Base-by-base conservation (phyloP, 2,888 invertebrate genomes). In the Melolontha melolontha region DNA sequence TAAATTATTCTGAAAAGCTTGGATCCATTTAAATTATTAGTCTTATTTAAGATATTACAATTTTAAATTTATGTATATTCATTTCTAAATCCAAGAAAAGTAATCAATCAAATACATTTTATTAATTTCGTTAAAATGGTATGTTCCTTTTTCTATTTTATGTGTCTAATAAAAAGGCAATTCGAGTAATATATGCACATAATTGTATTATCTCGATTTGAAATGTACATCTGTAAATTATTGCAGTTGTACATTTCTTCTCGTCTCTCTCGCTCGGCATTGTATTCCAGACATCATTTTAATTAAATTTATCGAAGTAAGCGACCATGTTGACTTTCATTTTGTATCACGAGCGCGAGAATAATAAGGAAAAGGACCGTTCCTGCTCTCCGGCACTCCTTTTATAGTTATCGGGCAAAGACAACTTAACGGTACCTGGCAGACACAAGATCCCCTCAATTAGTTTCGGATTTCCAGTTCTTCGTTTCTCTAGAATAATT, bases 391-490 rank as follows among this genome's bases (percentile, higher is more conserved):
- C 11, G 41, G 47, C 59, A 29, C 59, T 59, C 59, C 59, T 59
- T 59, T 59, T 59, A 59, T 59, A 59, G 59, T 47, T 59, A 59
- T 59, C 59, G 59, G 59, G 44, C 47, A 59, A 57, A 41, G 57
- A 57, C 57, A 57, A 59, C 7, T 14, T 59, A 59, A 59, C 59
- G 59, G 59, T 59, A 59, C 47, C 59, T 59, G 59, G 29, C 47
- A 47, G 59, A 59, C 59, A 59, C 29, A 16, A 44, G 47, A 44
- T 59, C 44, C n/a, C n/a, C 34, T 59, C 44, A 59, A 59, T 59
- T 59, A 59, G 59, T 59, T 59, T 59, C 59, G 59, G 47, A 59
- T 59, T 59, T 59, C 59, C 59, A 59, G 47, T 22, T 59, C 59
- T 59, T 59, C 59, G 59, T 47, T 59, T 59, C 59, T 47, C 59